Conservation (phyloP, 1,140 invertebrate species). For the Drosophila orosa region DNA sequence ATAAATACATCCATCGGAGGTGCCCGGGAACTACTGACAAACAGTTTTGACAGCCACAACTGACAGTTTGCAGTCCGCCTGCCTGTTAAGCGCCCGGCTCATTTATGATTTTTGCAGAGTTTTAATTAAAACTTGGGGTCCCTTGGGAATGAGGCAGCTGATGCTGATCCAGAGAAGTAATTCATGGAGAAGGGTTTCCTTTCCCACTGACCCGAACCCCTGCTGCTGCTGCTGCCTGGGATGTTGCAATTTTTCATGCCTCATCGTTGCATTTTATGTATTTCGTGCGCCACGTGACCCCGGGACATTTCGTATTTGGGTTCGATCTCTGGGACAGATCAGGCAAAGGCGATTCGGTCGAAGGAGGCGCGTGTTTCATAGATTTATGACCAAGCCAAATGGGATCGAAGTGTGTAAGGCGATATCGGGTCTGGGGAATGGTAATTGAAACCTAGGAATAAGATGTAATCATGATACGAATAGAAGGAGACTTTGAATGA, state of each 20-base stretch:
- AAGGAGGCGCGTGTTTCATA: constrained; percentile 29
- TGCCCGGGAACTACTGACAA: constrained; percentile 12
- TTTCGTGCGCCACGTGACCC: constrained; percentile 63
- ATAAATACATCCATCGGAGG: constrained; percentile 12
- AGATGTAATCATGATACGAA: constrained; percentile 27
- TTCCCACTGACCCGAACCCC: constrained; percentile 47
- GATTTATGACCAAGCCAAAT: constrained; percentile 57
- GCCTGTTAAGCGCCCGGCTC: constrained; percentile 5
- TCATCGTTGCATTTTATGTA: constrained; percentile 48
- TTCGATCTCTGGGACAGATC: constrained; percentile 26
- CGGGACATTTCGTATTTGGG: constrained; percentile 25
- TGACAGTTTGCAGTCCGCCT: constrained; percentile 26
- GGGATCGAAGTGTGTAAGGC: constrained; percentile 33
- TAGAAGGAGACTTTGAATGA: not conserved
- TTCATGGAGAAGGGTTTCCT: constrained; percentile 22
- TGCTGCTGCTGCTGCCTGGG: constrained; percentile 12
- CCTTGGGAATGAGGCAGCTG: constrained; percentile 17
- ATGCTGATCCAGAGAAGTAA: constrained; percentile 14
- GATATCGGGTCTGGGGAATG: constrained; percentile 17
- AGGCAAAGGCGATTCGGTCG: constrained; percentile 24
- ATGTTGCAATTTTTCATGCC: constrained; percentile 61
- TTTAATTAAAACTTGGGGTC: constrained; percentile 66
- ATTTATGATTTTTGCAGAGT: constrained; percentile 42
- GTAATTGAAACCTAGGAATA: constrained; percentile 26
- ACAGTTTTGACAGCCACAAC: constrained; percentile 32